Base-by-base conservation (phyloP, 2,888 invertebrate species). In the Ichneumoninae sp. region DNA sequence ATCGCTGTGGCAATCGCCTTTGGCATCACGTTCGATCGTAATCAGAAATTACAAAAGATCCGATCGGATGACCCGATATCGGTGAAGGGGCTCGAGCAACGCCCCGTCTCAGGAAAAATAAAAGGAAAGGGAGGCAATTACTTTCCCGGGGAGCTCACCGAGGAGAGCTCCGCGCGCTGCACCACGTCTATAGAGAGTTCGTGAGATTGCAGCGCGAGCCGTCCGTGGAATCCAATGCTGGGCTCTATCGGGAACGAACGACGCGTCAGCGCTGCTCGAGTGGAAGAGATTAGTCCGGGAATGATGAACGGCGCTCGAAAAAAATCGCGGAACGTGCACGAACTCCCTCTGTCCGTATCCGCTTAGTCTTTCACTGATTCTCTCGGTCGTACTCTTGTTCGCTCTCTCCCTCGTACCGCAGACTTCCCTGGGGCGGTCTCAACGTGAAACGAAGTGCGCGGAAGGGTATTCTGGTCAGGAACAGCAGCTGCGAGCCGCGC, bases 221-320 rank as follows among this genome's bases (percentile, higher is more conserved):
- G 57, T 60, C 60, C 62, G 62, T 62, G 36, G 62, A 62, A 33
- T 36, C 33, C 62, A 62, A 62, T 62, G 62, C 62, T 7, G 16
- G 62, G n/a, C 66, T 66, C 36, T 66, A 66, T 66, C 66, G 66
- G 66, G 66, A 66, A 89, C 87, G 90, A 90, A 89, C 86, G 89
- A 89, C 85, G 87, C 87, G 87, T 86, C 88, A 86, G 84, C 85
- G 83, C 82, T 85, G 84, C 78, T 86, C 87, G 86, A 89, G 89
- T 89, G 89, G 89, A 90, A 90, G 88, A 90, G 89, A 90, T 90
- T 90, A 90, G 88, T 89, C 88, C 86, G 75, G 82, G 87, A 87
- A 89, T 89, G 88, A 89, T 88, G 87, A 88, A 89, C 86, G 40
- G 66, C 66, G 40, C 66, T 66, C 66, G 66, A 66, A 66, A 66